These are phyloP conservation scores for Phyllotis vaccarum DNA, from an alignment of 2,797 vertebrate species.

Conservation along the genomic window DNA sequence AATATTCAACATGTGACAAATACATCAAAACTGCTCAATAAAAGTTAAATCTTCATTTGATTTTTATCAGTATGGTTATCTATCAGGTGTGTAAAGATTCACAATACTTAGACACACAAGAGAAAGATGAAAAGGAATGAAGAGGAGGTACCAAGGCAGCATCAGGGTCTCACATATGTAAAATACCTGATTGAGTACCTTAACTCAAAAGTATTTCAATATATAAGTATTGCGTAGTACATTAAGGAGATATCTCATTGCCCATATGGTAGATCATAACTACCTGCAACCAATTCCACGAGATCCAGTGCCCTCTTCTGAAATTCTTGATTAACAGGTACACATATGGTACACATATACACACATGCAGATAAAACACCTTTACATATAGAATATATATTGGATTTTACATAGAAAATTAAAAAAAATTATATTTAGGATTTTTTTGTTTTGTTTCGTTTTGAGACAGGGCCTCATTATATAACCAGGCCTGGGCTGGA, in stretches of 20 bases:
- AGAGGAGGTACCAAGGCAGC: background rate
- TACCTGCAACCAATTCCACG: background rate
- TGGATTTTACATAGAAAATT: background rate
- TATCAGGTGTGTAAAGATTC: background rate
- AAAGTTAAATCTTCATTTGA: background rate
- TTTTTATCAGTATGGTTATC: background rate
- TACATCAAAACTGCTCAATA: background rate
- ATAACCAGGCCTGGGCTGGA: background rate
- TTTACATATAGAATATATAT: background rate
- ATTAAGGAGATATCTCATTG: background rate
- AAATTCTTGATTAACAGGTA: background rate
- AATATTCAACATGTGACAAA: background rate
- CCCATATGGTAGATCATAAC: background rate
- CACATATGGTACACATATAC: background rate
- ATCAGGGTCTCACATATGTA: background rate
- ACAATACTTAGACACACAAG: background rate
- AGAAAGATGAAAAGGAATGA: background rate
- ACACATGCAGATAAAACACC: background rate
- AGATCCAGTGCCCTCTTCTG: background rate
- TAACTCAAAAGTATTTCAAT: slow-evolving; percentile 15
- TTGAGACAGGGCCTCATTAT: background rate
- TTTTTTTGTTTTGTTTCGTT: background rate
- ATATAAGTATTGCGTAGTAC: slow-evolving; percentile 2
- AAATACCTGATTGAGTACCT: background rate
- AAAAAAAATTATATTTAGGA: background rate